Conservation (phyloP, 2,113 vertebrate species). For the human (Homo sapiens) region DNA sequence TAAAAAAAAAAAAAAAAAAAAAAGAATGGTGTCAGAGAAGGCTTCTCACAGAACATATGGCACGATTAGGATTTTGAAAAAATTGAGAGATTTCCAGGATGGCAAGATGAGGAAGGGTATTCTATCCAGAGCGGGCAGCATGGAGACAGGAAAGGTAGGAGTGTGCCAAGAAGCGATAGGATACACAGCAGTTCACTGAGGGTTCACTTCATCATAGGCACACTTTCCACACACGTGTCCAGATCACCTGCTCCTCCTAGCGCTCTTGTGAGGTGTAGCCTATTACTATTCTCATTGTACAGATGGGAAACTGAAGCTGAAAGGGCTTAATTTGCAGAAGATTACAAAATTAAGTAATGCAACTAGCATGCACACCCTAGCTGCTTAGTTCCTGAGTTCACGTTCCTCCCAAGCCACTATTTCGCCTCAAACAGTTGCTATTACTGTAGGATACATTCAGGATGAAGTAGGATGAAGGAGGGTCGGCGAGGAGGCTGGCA, state of each 20-base stretch:
- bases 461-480: too few relatives aligned
- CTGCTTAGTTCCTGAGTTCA: rapidly evolving
- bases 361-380: not conserved
- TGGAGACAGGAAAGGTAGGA: not conserved
- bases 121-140: not conserved
- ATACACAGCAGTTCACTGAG: not conserved
- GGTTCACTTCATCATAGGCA: rapidly evolving
- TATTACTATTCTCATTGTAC: not conserved
- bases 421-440: not conserved
- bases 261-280: rapidly evolving
- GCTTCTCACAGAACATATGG: not conserved
- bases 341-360: not conserved
- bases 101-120: not conserved
- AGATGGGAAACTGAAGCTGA: not conserved
- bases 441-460: not conserved
- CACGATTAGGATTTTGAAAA: not conserved
- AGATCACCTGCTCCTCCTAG: not conserved
- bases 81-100: not conserved
- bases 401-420: not conserved
- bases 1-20: not conserved
- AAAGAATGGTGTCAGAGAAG: too few relatives aligned
- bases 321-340: not conserved
- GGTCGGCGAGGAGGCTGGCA: too few relatives aligned
- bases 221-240: not conserved
- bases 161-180: not conserved